Evolutionary conservation across 1,140 invertebrate genomes (phyloP).

Genomic region (Halictus rubicundus): DNA sequence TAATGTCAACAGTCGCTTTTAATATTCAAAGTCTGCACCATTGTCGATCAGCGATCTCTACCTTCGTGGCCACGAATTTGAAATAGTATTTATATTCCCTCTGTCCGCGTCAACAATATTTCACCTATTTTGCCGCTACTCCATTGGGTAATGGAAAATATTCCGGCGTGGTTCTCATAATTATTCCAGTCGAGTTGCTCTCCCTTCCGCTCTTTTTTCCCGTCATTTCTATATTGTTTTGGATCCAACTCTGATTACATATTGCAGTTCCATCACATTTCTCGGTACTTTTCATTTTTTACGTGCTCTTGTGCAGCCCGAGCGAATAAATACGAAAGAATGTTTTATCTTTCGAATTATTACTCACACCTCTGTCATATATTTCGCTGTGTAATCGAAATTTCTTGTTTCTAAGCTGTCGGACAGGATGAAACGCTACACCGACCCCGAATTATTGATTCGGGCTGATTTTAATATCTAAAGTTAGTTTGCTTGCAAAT

Average conservation of each 20-base stretch:
- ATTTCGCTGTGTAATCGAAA: not conserved
- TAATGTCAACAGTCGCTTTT: conserved; percentile 5
- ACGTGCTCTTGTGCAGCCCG: not conserved
- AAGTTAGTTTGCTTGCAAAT: too few species aligned
- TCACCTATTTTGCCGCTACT: conserved; percentile 23
- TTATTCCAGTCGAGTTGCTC: conserved; percentile 41
- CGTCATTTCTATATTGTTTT: conserved; percentile 46
- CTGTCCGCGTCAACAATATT: conserved; percentile 46
- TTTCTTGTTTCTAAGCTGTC: not conserved
- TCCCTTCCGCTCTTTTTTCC: conserved; percentile 12
- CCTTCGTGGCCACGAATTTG: conserved; percentile 27
- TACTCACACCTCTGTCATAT: not conserved
- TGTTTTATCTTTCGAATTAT: not conserved
- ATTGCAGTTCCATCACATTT: conserved; percentile 37
- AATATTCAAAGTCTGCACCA: conserved; percentile 48
- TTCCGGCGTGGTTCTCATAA: conserved; percentile 34
- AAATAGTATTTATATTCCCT: conserved; percentile 50
- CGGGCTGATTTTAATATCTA: too few species aligned
- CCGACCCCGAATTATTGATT: too few species aligned
- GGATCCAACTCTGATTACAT: conserved; percentile 7
- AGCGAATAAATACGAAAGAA: not conserved
- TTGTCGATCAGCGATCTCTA: conserved; percentile 6
- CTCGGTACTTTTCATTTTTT: not conserved
- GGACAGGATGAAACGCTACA: not conserved
- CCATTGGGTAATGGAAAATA: conserved; percentile 21